Evolutionary conservation across 92 coral and sea anemone species (phyloP).

Genomic region (Heteractis magnifica): DNA sequence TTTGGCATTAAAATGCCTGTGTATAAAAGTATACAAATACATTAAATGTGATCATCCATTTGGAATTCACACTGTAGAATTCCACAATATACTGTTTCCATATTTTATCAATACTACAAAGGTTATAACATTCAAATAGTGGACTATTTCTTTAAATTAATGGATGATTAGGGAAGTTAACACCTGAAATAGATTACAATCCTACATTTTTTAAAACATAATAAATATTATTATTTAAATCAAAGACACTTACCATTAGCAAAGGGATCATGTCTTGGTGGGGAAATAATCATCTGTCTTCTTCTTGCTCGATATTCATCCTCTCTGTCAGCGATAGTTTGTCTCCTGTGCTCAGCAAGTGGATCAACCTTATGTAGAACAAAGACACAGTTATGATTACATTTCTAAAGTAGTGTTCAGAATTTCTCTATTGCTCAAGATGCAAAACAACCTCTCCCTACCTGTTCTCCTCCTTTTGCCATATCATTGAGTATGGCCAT

Average conservation of each 20-base stretch:
- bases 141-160: no score
- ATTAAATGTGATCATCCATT: no score
- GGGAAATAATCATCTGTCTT: conserved; percentile 90
- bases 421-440: neutral
- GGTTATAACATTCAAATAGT: no score
- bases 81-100: no score
- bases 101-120: no score
- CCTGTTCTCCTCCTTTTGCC: conserved; percentile 75
- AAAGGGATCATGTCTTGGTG: conserved; percentile 91
- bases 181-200: no score
- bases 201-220: no score
- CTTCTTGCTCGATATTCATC: conserved; percentile 91
- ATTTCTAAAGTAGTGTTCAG: neutral
- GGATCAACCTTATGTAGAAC: conserved; percentile 72
- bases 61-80: no score
- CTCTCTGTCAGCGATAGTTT: conserved; percentile 93
- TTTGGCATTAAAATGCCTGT: no score
- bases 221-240: neutral
- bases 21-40: no score
- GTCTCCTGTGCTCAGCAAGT: conserved; percentile 91
- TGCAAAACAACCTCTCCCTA: conserved; percentile 8
- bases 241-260: conserved; percentile 83
- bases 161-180: no score
- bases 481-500: conserved; percentile 83
- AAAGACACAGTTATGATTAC: neutral